These are phyloP conservation scores for Caenorhabditis auriculariae DNA, from an alignment of 2,888 invertebrate species.

Conservation along the genomic window DNA sequence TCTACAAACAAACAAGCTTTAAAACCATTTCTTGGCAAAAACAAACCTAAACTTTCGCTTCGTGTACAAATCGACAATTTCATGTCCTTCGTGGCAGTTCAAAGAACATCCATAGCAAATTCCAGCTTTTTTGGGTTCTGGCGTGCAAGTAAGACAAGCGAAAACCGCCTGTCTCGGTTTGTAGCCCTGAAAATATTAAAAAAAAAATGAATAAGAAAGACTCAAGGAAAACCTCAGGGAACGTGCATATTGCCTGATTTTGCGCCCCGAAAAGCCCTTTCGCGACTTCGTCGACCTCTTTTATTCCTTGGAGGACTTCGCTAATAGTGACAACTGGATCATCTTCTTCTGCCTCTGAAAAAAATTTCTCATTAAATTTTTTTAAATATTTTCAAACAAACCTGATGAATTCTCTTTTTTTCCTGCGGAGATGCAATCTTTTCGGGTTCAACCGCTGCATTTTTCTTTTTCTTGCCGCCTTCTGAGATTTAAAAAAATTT, in stretches of 20 bases:
- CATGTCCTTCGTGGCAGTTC: constrained; percentile 92
- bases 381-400: no score
- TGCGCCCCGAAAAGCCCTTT: constrained; percentile 25
- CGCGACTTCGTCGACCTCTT: constrained; percentile 13
- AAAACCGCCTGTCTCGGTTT: constrained; percentile 89
- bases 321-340: constrained; percentile 10
- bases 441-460: no score
- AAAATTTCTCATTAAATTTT: no score
- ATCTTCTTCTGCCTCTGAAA: no score
- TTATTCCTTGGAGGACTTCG: constrained; percentile 15
- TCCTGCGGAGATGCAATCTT: no score
- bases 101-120: constrained; percentile 91
- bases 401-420: no score
- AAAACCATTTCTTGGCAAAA: constrained; percentile 68
- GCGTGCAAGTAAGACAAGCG: constrained; percentile 84
- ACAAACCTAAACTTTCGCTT: constrained; percentile 90
- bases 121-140: constrained; percentile 25
- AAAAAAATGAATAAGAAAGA: constrained; percentile 11
- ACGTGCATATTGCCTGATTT: constrained; percentile 48
- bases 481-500: no score
- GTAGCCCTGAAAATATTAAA: constrained; percentile 75
- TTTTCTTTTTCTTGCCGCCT: no score
- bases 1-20: constrained; percentile 6
- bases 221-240: constrained; percentile 44
- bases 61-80: constrained; percentile 90